Evolutionary conservation across 2,113 vertebrate species (phyloP).

Genomic region (Ranitomeya imitator): DNA sequence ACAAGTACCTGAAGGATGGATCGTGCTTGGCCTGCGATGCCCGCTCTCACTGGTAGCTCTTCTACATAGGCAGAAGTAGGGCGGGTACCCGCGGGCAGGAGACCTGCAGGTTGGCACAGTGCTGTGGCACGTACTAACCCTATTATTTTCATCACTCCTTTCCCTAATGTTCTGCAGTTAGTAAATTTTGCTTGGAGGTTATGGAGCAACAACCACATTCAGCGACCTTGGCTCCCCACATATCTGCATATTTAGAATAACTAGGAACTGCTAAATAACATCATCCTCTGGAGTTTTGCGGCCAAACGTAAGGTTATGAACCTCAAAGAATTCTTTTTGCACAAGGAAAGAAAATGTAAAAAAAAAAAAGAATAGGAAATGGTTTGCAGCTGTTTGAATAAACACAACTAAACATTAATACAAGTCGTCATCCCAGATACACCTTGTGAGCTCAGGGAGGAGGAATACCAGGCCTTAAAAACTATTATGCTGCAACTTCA

Average conservation of each 20-base stretch:
- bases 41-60: too few relatives aligned
- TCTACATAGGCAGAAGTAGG: too few relatives aligned
- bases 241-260: slow-evolving; percentile 52
- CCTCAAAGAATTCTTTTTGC: slow-evolving; percentile 56
- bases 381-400: slow-evolving; percentile 43
- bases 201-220: neutral
- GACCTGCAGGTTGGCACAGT: too few relatives aligned
- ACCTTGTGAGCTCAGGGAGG: neutral
- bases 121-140: neutral
- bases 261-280: slow-evolving; percentile 27
- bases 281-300: neutral
- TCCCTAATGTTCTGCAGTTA: neutral
- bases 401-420: slow-evolving; percentile 13
- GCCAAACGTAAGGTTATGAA: slow-evolving; percentile 53
- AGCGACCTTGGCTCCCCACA: slow-evolving; percentile 40
- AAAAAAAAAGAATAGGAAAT: slow-evolving; percentile 8
- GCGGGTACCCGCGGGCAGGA: too few relatives aligned
- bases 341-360: neutral
- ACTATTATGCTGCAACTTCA: neutral
- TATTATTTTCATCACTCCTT: neutral
- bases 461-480: neutral
- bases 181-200: neutral
- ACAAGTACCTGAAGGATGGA: too few relatives aligned
- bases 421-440: neutral
- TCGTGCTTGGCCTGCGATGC: too few relatives aligned